Base-by-base conservation (phyloP, 1,140 invertebrate species). In the Drosophila auraria region DNA sequence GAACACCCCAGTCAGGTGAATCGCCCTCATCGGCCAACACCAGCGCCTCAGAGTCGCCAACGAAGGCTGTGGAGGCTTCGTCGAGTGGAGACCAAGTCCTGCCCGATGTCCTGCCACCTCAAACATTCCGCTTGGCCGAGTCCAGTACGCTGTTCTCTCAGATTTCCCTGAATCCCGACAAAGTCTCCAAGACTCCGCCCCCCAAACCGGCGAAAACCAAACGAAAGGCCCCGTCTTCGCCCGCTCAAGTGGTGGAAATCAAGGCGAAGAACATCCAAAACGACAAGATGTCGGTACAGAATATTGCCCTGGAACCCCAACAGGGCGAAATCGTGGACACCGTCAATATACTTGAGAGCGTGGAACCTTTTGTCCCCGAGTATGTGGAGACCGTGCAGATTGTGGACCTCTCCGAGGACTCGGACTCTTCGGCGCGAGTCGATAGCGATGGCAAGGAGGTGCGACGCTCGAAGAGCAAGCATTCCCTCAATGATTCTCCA, bases 131-230 rank as follows among this genome's bases (percentile, higher is more conserved):
- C 68, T 91, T 96, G 38, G 93, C 96, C 12, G 95, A 96, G 87
- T 95, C 96, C 64, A 96, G 96, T 87, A 94, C 94, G 45, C 93
- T 96, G 3, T 96, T 96, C 83, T 96, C 95, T 2, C 95, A 96
- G 93, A 96, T 96, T 76, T 96, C 95, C 0, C 50, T 84, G 7
- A 78, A 87, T 60, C 80, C 80, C 2, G 38, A 30, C 30, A 74
- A 71, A 54, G 3, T 73, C n/a, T 14, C 38, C 0, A 49, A 44
- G 5, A 17, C 30, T 14, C 45, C 74, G 14, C 78, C 78, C 14
- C 60, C 89, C 0, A 91, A 80, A 27, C 82, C 76, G n/a, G 45
- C 47, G 2, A 86, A 87, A 44, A 82, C 65, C 40, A 87, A 91
- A 58, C 82, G 86, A 1, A 91, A 91, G 62, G 87, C 87, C 1